Base-by-base conservation (phyloP, 2,113 vertebrate species). In the Gopherus flavomarginatus region DNA sequence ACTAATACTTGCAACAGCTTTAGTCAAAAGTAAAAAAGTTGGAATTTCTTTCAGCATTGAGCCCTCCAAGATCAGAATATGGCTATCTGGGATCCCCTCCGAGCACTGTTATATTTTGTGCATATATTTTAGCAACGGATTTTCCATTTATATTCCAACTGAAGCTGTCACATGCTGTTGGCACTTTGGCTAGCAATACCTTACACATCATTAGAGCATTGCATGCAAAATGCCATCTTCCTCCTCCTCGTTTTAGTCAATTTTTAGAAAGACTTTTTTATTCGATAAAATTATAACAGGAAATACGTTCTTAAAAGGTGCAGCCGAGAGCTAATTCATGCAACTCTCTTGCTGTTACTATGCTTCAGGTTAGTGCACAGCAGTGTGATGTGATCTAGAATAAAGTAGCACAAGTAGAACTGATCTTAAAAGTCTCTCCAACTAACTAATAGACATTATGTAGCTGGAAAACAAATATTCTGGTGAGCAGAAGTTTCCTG, bases 61-160 rank as follows among this genome's bases (percentile, higher is more conserved):
- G 5, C 7, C 8, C 38, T 75, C 22, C 78, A 94, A 86, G 3
- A 83, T 93, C 85, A 78, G 38, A 94, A 94, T 83, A 92, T 83
- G 49, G 4, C 21, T 42, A 83, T 53, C 8, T 31, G 90, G 84
- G 35, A 57, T 93, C 35, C 50, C 90, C 50, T 86, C 90, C 94
- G 31, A 2, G 0, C 93, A 83, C 80, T 85, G 56, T 85, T 93
- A 44, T 29, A 47, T 42, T 27, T 78, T 27, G 69, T 50, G 57
- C 77, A 38, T 69, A 47, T 89, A 93, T 85, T 96, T 90, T 85
- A 95, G 83, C 83, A 94, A 86, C 56, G 89, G 96, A 90, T 90
- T 96, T 94, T 91, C 75, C 44, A 91, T 94, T 95, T 87, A 42
- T 86, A 31, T 94, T 97, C 52, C 92, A 96, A 89, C 52, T 96